Conservation (phyloP, 2,113 vertebrate species). For the Uropsilus gracilis region DNA sequence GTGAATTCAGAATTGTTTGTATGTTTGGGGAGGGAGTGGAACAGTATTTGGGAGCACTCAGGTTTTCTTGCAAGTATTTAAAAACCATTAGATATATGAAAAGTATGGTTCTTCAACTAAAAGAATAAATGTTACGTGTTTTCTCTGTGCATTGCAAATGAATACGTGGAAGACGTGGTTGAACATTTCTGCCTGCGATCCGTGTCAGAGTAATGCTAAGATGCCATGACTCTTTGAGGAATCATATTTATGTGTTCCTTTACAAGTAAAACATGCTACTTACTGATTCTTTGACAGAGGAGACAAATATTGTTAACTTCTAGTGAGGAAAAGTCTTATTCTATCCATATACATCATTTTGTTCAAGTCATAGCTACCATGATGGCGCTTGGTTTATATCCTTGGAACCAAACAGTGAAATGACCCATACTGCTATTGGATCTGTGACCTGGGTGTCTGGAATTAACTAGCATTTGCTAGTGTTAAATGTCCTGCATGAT, state of each 20-base stretch:
- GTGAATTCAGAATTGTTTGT: background rate
- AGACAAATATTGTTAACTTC: background rate
- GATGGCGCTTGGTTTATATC: background rate
- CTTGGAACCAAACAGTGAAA: slow-evolving; percentile 21
- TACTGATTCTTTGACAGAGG: background rate
- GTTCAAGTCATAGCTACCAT: background rate
- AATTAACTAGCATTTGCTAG: background rate
- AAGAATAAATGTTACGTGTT: background rate
- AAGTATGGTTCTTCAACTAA: slow-evolving; percentile 9
- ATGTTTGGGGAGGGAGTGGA: background rate
- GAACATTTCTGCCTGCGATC: slow-evolving; percentile 37
- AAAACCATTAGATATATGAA: no score
- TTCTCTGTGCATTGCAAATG: slow-evolving; percentile 47
- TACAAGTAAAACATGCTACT: background rate
- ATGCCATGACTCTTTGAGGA: background rate
- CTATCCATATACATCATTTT: background rate
- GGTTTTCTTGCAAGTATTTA: slow-evolving; percentile 28
- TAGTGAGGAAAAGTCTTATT: background rate
- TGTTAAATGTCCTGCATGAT: background rate
- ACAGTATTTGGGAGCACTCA: background rate
- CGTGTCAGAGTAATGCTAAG: slow-evolving; percentile 63
- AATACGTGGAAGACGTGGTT: slow-evolving; percentile 23
- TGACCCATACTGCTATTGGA: background rate
- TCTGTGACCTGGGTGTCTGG: background rate
- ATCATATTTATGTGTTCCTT: background rate